A percentile compares a stretch with the other conserved stretches of the same genome.
phyloP scores from a whole-genome alignment of 2,113 vertebrate genomes.

The Bothrops jararaca region DNA sequence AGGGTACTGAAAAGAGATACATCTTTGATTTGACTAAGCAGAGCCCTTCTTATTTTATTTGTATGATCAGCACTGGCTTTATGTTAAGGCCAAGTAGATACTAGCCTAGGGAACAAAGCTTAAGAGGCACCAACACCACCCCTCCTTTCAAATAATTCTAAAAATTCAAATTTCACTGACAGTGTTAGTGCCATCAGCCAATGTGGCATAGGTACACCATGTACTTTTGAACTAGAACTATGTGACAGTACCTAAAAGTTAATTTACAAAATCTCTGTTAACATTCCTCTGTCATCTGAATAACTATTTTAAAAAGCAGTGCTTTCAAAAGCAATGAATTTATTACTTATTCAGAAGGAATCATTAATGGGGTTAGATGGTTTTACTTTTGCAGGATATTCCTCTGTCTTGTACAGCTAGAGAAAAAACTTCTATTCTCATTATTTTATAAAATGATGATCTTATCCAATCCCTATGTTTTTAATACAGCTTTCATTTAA shows the following conservation, averaged over 20 bases:
- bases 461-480: slow-evolving; percentile 35
- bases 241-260: neutral
- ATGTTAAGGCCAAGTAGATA: neutral
- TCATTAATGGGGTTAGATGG: neutral
- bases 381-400: neutral
- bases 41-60: neutral
- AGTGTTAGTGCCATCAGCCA: neutral
- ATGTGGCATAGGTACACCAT: neutral
- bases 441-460: slow-evolving; percentile 56
- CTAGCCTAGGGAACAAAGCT: neutral
- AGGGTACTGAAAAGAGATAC: neutral
- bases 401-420: neutral
- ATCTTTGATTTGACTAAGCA: neutral
- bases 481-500: neutral
- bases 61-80: neutral
- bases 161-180: neutral
- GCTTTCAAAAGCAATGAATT: neutral
- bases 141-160: neutral
- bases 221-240: neutral
- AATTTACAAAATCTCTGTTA: neutral
- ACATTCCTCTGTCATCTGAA: neutral
- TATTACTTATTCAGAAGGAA: neutral
- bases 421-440: neutral
- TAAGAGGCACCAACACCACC: neutral
- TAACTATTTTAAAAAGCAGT: neutral